Percentiles rank a stretch among this genome's conserved stretches.
Conservation (phyloP, 2,888 invertebrate genomes). For the Halocaridina rubra region DNA sequence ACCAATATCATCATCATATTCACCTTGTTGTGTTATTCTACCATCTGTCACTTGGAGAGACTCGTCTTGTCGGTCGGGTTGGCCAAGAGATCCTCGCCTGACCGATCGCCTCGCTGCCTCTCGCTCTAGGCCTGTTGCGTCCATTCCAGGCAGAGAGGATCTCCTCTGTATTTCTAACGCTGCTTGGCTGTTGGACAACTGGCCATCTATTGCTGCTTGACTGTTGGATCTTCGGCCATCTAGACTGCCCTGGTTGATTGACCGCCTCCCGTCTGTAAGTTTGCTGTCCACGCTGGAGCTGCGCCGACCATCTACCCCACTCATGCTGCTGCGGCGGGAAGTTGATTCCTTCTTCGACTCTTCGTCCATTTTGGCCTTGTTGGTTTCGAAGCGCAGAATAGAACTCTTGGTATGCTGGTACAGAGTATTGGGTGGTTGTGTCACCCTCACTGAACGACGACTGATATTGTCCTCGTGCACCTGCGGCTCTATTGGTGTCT, state of each 20-base stretch:
- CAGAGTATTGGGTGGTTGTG: slow-evolving; percentile 36
- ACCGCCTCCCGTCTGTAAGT: slow-evolving; percentile 33
- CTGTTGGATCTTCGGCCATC: slow-evolving; percentile 37
- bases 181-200: slow-evolving; percentile 20
- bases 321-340: slow-evolving; percentile 44
- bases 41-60: slow-evolving; percentile 31
- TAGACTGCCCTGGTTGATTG: slow-evolving; percentile 36
- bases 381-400: slow-evolving; percentile 60
- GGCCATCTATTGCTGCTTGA: slow-evolving; percentile 44
- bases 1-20: slow-evolving; percentile 13
- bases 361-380: slow-evolving; percentile 59
- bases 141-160: slow-evolving; percentile 55
- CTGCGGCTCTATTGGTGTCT: slow-evolving; percentile 20
- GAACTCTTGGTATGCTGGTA: slow-evolving; percentile 63
- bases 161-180: slow-evolving; percentile 40
- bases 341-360: slow-evolving; percentile 50
- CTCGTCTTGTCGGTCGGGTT: slow-evolving; percentile 34
- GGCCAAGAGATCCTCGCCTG: slow-evolving; percentile 39
- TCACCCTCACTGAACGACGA: slow-evolving; percentile 19
- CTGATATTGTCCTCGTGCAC: slow-evolving; percentile 32
- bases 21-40: slow-evolving; percentile 7
- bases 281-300: slow-evolving; percentile 47
- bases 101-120: slow-evolving; percentile 34
- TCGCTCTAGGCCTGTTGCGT: slow-evolving; percentile 50
- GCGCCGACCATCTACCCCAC: slow-evolving; percentile 51